Base-by-base conservation (phyloP, 2,113 vertebrate species). In the Euleptes europaea region DNA sequence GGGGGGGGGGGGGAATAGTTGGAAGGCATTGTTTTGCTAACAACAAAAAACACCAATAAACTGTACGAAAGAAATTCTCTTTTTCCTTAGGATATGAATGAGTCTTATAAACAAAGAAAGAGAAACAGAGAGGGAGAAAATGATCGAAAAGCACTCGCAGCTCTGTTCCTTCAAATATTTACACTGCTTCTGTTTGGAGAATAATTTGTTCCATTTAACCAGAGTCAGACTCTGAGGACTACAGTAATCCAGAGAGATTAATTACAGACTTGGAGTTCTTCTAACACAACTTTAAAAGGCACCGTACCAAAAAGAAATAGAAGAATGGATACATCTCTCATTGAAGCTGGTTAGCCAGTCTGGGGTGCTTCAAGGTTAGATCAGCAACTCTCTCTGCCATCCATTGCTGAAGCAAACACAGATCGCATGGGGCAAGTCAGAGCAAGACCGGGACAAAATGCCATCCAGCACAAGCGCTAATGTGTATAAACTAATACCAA, bases 131-230 rank as follows among this genome's bases (percentile, higher is more conserved):
- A 88, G 35, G 40, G 80, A 15, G 19, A 78, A 74, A 73, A 86
- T 5, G 3, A 80, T 21, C 66, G 33, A 40, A 86, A 91, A 89
- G 81, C 79, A 84, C 69, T 86, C 89, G 38, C 84, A 88, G 80
- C 78, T 78, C 82, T 78, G 66, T 80, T 83, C 84, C 92, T 91
- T 92, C 85, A 93, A 93, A 92, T 89, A 94, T 93, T 92, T 92
- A 92, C 91, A 79, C 90, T 90, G 88, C 91, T 92, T 71, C 90
- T 93, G 57, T 83, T 75, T 85, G 85, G 87, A 91, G 91, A 93
- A 91, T 92, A 86, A 94, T 86, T 93, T 91, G 90, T 90, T 95
- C 88, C 88, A 93, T 90, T 93, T 92, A 95, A 88, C 89, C 47
- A 74, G 87, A 82, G 84, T 80, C 87, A 89, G 88, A 73, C 91